These are phyloP conservation scores for Corapipo altera DNA, from an alignment of 2,113 vertebrate species.

Conservation along the genomic window DNA sequence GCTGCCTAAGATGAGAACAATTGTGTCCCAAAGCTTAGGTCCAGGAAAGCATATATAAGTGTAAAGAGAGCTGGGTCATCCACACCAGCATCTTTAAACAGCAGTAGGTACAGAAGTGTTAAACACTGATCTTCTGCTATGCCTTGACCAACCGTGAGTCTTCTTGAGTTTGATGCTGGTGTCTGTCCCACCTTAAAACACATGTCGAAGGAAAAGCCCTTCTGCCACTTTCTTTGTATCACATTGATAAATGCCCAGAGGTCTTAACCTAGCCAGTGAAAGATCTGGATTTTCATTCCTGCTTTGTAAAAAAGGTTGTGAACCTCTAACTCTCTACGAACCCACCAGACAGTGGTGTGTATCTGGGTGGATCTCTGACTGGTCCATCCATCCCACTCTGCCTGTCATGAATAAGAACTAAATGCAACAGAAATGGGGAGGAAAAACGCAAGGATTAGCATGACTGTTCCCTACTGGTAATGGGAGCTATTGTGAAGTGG, in stretches of 20 bases:
- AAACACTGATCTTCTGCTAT: background rate
- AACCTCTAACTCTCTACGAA: accelerated
- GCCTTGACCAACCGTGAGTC: background rate
- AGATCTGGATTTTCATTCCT: background rate
- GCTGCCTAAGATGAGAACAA: background rate
- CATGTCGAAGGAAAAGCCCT: background rate
- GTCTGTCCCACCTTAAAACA: background rate
- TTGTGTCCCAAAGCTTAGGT: background rate
- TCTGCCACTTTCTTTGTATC: background rate
- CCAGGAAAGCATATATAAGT: background rate
- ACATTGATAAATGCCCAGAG: background rate
- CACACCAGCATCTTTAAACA: background rate
- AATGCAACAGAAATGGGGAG: background rate
- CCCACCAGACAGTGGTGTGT: background rate
- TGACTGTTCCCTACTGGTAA: accelerated
- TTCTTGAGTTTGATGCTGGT: accelerated
- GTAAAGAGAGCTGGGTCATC: background rate
- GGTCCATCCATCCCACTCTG: background rate
- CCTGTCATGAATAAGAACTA: accelerated
- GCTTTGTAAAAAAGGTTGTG: background rate
- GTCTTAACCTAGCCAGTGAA: background rate
- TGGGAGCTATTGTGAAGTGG: background rate
- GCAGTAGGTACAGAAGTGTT: background rate
- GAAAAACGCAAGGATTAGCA: background rate
- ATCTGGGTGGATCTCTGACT: background rate